Conservation (phyloP, 2,113 vertebrate species). For the Pardalotus punctatus region DNA sequence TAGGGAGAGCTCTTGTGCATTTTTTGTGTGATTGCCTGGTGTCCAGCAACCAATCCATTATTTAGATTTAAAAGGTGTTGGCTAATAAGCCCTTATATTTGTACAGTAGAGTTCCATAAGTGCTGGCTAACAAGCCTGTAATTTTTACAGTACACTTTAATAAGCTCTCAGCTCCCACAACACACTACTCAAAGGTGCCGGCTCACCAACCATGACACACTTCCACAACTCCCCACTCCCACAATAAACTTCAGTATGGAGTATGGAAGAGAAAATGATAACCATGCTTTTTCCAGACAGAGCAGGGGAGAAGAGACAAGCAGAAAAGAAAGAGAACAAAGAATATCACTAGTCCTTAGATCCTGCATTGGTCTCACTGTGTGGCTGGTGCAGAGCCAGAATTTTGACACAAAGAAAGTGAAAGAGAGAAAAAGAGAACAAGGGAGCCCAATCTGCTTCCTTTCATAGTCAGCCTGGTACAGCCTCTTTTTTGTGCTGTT, state of each 20-base stretch:
- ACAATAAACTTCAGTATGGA: background rate
- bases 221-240: background rate
- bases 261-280: background rate
- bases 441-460: background rate
- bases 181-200: background rate
- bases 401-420: background rate
- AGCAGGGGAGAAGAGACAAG: background rate
- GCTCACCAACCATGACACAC: background rate
- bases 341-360: background rate
- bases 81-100: background rate
- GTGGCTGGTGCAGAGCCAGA: background rate
- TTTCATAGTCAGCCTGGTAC: background rate
- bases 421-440: background rate
- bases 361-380: background rate
- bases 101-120: background rate
- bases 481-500: background rate
- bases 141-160: background rate
- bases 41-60: rapidly evolving
- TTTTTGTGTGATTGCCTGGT: background rate
- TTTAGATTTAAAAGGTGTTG: background rate
- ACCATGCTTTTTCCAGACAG: background rate
- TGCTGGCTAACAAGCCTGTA: background rate
- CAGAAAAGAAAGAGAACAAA: background rate
- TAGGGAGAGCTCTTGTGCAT: background rate
- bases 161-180: background rate